phyloP scores from a whole-genome alignment of 1,140 invertebrate genomes.

The Asobara japonica region DNA sequence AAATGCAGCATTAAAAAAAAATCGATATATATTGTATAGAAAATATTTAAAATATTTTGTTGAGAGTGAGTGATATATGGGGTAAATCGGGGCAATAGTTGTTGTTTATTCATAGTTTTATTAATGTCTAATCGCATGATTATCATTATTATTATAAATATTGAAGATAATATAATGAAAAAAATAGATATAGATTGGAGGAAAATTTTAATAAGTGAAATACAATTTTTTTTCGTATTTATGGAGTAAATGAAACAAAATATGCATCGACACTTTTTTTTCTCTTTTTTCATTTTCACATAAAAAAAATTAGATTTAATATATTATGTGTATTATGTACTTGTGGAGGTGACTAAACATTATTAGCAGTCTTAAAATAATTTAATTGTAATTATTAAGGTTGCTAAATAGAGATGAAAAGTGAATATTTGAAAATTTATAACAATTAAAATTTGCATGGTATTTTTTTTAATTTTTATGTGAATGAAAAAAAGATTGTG shows the following conservation, averaged over 20 bases:
- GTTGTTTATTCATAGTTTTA: constrained; percentile 14
- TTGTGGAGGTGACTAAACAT: neutral
- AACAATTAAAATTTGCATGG: neutral
- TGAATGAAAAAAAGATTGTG: neutral
- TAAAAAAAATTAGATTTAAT: neutral
- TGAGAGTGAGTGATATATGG: neutral
- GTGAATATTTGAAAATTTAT: neutral
- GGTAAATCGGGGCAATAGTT: neutral
- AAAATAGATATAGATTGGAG: neutral
- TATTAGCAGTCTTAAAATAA: neutral
- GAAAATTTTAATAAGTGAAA: neutral
- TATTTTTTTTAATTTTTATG: neutral
- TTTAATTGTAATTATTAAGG: neutral
- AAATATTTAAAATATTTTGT: neutral
- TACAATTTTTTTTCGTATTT: neutral
- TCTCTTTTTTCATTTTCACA: neutral
- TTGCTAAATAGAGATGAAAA: neutral
- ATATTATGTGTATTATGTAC: neutral
- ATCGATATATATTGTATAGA: constrained; percentile 16
- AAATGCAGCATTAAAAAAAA: neutral
- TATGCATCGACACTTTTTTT: neutral
- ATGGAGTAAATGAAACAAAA: neutral
- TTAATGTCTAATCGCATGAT: neutral
- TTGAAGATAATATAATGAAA: neutral
- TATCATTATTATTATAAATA: neutral